These are phyloP conservation scores for Abrostola tripartita DNA, from an alignment of 2,888 invertebrate genomes.

Conservation along the genomic window DNA sequence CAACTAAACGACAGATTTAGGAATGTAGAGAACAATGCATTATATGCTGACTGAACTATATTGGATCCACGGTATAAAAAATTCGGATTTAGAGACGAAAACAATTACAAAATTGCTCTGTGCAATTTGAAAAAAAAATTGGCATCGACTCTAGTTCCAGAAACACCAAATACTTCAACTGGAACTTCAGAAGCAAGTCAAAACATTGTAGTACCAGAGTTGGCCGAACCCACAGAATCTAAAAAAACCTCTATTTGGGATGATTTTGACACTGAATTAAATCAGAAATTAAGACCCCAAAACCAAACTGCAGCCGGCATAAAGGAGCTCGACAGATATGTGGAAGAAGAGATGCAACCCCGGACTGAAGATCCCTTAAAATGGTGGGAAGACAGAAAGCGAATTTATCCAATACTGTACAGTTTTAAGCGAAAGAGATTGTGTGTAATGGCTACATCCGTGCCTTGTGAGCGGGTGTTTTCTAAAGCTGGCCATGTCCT, in stretches of 20 bases:
- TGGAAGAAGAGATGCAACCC: constrained; percentile 21
- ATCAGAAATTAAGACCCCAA: neutral
- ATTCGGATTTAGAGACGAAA: constrained; percentile 12
- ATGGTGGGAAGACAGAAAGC: constrained; percentile 20
- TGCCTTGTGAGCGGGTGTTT: constrained; percentile 25
- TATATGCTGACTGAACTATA: constrained; percentile 24
- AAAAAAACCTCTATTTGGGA: constrained; percentile 5
- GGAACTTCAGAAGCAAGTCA: neutral
- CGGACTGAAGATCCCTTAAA: constrained; percentile 25
- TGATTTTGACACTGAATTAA: constrained; percentile 8
- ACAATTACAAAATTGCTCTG: constrained; percentile 2
- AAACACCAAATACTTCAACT: neutral
- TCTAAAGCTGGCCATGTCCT: constrained; percentile 24
- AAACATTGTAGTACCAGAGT: neutral
- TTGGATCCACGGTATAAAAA: constrained; percentile 23
- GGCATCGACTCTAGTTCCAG: neutral
- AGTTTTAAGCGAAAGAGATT: neutral
- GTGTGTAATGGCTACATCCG: constrained; percentile 10
- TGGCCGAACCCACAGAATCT: neutral
- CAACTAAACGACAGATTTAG: neutral
- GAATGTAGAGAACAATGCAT: constrained; percentile 1
- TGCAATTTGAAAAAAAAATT: neutral
- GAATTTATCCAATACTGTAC: constrained; percentile 12
- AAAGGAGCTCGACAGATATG: constrained; percentile 19
- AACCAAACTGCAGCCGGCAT: constrained; percentile 2